phyloP scores from a whole-genome alignment of 2,797 vertebrate genomes.

The Sebastes hubbsi region DNA sequence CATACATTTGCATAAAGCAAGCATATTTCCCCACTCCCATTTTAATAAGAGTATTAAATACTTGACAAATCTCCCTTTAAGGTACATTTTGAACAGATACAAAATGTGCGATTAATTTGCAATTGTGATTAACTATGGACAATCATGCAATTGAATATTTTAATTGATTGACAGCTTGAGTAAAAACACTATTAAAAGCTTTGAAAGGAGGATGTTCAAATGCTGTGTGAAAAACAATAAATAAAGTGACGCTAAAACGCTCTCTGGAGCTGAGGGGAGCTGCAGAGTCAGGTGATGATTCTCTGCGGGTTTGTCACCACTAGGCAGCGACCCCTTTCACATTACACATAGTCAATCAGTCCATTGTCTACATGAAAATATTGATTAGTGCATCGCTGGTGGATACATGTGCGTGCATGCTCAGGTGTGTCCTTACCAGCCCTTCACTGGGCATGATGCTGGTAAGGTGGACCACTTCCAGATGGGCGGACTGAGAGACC shows the following conservation, averaged over 20 bases:
- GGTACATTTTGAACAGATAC: too few species aligned
- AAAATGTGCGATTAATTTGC: too few species aligned
- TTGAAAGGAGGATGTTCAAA: neutral
- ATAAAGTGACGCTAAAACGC: too few species aligned
- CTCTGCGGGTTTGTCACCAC: neutral
- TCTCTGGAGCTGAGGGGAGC: too few species aligned
- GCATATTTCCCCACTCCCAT: too few species aligned
- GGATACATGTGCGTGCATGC: neutral
- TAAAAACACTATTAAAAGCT: neutral
- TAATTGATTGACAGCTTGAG: too few species aligned
- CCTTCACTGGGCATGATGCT: slow-evolving; percentile 89
- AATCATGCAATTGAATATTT: too few species aligned
- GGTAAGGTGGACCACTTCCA: slow-evolving; percentile 90
- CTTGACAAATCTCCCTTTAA: too few species aligned
- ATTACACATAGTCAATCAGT: neutral
- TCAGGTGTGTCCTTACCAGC: slow-evolving; percentile 79
- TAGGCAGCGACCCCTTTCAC: neutral
- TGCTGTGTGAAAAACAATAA: neutral
- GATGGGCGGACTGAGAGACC: slow-evolving; percentile 89
- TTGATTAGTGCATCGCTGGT: neutral
- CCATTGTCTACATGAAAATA: neutral
- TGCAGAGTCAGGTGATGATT: neutral
- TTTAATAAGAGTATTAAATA: too few species aligned
- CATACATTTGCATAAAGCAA: too few species aligned
- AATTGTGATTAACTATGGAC: too few species aligned